A percentile compares a stretch with the other conserved stretches of the same genome.
phyloP scores from a whole-genome alignment of 2,797 vertebrate species.

The Ptychobarbus kaznakovi region DNA sequence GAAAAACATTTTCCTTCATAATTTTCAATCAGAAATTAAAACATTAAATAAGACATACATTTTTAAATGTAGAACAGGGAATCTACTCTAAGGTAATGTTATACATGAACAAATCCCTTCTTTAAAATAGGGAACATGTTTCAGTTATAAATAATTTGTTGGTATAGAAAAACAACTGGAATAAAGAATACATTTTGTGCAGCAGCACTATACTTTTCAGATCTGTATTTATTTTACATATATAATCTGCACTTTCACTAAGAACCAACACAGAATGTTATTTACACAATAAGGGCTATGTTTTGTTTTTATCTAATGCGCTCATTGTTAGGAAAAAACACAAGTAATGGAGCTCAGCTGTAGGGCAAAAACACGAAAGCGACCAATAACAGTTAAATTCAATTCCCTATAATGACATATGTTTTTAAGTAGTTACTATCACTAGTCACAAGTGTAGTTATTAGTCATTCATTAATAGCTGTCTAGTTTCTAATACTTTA shows the following conservation, averaged over 20 bases:
- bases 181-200: neutral
- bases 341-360: neutral
- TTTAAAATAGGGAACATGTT: neutral
- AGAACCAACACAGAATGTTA: neutral
- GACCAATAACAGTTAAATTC: no score
- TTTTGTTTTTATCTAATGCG: neutral
- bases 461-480: neutral
- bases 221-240: neutral
- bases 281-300: neutral
- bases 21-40: neutral
- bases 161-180: neutral
- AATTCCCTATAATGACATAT: neutral
- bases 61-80: neutral
- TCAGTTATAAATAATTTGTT: neutral
- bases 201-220: neutral
- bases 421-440: neutral
- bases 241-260: neutral
- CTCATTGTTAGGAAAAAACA: neutral
- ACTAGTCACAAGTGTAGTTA: neutral
- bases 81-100: neutral
- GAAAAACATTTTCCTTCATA: neutral
- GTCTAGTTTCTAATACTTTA: neutral
- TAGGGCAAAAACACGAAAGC: neutral
- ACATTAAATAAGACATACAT: neutral
- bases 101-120: neutral